These are phyloP conservation scores for Nomada hirtipes DNA, from an alignment of 2,888 invertebrate species.

Conservation along the genomic window DNA sequence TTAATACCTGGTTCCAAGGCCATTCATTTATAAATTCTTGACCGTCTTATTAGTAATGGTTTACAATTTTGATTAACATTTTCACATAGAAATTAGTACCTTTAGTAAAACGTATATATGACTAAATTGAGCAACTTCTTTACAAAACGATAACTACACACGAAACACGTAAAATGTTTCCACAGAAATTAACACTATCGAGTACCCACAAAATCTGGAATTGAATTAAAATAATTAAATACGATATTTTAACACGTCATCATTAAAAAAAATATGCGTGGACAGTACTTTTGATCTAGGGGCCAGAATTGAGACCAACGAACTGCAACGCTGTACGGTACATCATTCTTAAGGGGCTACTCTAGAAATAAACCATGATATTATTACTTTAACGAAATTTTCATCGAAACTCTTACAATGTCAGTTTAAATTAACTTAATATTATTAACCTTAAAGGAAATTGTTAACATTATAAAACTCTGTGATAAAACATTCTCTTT, in stretches of 20 bases:
- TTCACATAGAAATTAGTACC: background rate
- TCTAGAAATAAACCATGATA: background rate
- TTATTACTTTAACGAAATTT: background rate
- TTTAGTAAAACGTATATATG: background rate
- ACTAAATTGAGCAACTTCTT: background rate
- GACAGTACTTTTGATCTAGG: too few relatives aligned
- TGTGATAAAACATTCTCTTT: background rate
- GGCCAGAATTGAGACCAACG: background rate
- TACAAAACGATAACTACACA: too few relatives aligned
- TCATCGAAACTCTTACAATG: background rate
- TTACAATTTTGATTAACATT: constrained; percentile 4
- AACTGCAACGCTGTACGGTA: background rate
- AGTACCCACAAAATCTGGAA: background rate
- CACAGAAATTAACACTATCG: background rate
- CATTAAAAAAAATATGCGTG: too few relatives aligned
- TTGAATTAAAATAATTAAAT: background rate
- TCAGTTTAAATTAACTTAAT: background rate
- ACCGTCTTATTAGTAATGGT: background rate
- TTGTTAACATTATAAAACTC: background rate
- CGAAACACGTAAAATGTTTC: background rate
- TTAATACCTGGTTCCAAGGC: background rate
- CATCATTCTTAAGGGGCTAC: constrained; percentile 5
- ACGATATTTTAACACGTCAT: background rate
- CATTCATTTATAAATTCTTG: background rate
- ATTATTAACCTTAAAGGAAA: background rate